Conservation (phyloP, 1,140 invertebrate genomes). For the Lucilia cuprina region DNA sequence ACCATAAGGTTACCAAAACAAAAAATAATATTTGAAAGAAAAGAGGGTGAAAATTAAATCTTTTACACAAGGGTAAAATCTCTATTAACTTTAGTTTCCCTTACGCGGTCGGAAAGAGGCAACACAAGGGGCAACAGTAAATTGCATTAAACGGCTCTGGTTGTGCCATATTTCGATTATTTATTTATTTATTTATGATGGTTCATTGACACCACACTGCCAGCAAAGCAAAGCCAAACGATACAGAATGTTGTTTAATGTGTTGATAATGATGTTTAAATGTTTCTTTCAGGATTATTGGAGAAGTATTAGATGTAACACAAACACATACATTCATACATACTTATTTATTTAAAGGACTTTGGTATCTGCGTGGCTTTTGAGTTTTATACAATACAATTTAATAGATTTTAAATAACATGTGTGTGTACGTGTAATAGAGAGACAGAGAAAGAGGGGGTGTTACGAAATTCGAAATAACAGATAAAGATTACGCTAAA, state of each 20-base stretch:
- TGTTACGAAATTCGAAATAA: neutral
- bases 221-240: neutral
- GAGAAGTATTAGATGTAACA: neutral
- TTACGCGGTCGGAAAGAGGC: neutral
- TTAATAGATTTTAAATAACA: neutral
- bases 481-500: conserved; percentile 28
- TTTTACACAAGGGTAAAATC: neutral
- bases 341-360: conserved; percentile 6
- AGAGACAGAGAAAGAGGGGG: neutral
- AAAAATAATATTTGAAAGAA: neutral
- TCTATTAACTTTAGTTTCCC: neutral
- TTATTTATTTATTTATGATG: conserved; percentile 39
- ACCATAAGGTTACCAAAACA: conserved; percentile 9
- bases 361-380: neutral
- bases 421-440: neutral
- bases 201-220: neutral
- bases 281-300: neutral
- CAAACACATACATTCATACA: neutral
- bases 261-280: conserved; percentile 39
- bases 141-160: conserved; percentile 39
- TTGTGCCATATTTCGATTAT: conserved; percentile 37
- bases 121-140: neutral
- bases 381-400: neutral
- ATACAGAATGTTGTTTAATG: conserved; percentile 24
- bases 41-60: conserved; percentile 9